Percentiles rank a stretch among this genome's conserved stretches.
phyloP scores from a whole-genome alignment of 2,888 invertebrate species.

The Aspidapion aeneum region DNA sequence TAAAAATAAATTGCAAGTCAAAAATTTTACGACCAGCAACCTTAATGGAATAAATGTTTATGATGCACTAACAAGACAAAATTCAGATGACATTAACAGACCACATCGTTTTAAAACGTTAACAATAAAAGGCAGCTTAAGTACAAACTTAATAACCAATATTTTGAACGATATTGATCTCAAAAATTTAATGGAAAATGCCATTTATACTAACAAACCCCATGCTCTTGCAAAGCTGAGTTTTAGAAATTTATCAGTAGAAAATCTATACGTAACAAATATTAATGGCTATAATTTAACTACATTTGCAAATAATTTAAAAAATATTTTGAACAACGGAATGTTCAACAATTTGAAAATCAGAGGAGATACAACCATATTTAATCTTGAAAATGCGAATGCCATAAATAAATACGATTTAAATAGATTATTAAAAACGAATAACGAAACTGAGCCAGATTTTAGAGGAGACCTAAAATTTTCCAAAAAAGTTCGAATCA shows the following conservation, averaged over 20 bases:
- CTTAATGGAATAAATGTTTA: constrained; percentile 24
- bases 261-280: constrained; percentile 26
- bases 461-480: constrained; percentile 33
- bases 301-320: constrained; percentile 30
- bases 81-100: constrained; percentile 21
- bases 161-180: constrained; percentile 32
- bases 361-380: constrained; percentile 31
- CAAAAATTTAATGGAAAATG: constrained; percentile 25
- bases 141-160: constrained; percentile 18
- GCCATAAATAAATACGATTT: constrained; percentile 32
- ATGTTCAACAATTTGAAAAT: constrained; percentile 32
- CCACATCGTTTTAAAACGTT: constrained; percentile 30
- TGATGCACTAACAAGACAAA: constrained; percentile 22
- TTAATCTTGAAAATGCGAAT: constrained; percentile 27
- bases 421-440: constrained; percentile 28
- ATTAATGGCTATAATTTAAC: constrained; percentile 33
- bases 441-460: constrained; percentile 16
- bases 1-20: constrained; percentile 29
- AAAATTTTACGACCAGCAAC: constrained; percentile 27
- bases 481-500: constrained; percentile 30
- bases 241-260: constrained; percentile 33
- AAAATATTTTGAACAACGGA: constrained; percentile 27
- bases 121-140: constrained; percentile 30
- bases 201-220: constrained; percentile 31
- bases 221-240: constrained; percentile 26